Evolutionary conservation across 2,888 invertebrate species (phyloP).

Genomic region (Temnothorax rugatulus): DNA sequence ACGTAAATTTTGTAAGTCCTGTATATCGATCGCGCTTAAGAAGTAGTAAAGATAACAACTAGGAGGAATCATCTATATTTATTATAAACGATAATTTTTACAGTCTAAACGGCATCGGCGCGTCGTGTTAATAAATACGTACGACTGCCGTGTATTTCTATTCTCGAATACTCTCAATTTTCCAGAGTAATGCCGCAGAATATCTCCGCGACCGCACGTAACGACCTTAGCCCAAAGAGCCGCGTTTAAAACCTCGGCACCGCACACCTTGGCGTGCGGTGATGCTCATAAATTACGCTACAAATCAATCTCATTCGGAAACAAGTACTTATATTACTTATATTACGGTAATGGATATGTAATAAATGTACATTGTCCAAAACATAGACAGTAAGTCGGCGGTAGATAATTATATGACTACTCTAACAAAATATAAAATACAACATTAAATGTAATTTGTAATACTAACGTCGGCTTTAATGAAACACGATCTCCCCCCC

Average conservation of each 20-base stretch:
- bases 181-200: slow-evolving; percentile 31
- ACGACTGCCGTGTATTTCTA: slow-evolving; percentile 1
- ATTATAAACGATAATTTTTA: slow-evolving; percentile 67
- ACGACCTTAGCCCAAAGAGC: slow-evolving; percentile 44
- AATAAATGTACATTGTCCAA: slow-evolving; percentile 50
- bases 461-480: slow-evolving; percentile 12
- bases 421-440: slow-evolving; percentile 34
- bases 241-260: slow-evolving; percentile 24
- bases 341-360: slow-evolving; percentile 25
- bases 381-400: slow-evolving; percentile 25
- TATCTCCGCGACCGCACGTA: slow-evolving; percentile 26
- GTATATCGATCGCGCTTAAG: background rate
- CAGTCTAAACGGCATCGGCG: slow-evolving; percentile 50
- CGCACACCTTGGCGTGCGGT: background rate
- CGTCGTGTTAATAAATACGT: slow-evolving; percentile 31
- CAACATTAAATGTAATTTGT: slow-evolving; percentile 42
- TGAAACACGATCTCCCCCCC: background rate
- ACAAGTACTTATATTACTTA: slow-evolving; percentile 18
- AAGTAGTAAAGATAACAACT: slow-evolving; percentile 37
- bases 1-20: background rate
- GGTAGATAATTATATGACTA: slow-evolving; percentile 24
- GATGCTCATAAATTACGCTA: slow-evolving; percentile 31
- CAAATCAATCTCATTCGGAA: slow-evolving; percentile 13
- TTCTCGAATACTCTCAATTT: slow-evolving; percentile 16
- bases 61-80: slow-evolving; percentile 60